Evolutionary conservation across 1,140 invertebrate species (phyloP).

Genomic region (Magallana angulata): DNA sequence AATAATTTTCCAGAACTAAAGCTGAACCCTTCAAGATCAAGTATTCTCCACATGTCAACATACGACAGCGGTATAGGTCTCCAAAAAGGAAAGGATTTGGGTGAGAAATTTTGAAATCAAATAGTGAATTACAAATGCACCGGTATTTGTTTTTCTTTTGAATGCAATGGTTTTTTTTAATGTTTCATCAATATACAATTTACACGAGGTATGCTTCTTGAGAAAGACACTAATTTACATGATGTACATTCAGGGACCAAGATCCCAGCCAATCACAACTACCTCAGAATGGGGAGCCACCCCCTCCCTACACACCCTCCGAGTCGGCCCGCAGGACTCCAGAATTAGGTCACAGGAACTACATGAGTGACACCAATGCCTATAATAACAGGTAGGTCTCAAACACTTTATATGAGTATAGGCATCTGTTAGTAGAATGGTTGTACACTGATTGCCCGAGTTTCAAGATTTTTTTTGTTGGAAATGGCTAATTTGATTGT

Average conservation of each 20-base stretch:
- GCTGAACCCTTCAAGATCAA: slow-evolving; percentile 72
- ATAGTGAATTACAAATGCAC: neutral
- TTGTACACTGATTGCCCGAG: no score
- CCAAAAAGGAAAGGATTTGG: slow-evolving; percentile 72
- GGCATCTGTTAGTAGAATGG: no score
- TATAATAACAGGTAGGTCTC: neutral
- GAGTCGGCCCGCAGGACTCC: neutral
- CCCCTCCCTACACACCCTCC: slow-evolving; percentile 11
- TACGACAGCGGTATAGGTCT: slow-evolving; percentile 70
- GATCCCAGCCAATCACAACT: slow-evolving; percentile 25
- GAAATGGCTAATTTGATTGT: no score
- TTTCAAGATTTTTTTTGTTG: no score
- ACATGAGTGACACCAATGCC: slow-evolving; percentile 25
- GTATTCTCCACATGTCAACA: slow-evolving; percentile 69
- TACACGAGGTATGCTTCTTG: neutral
- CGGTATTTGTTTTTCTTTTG: no score
- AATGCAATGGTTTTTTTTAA: no score
- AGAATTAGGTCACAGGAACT: neutral
- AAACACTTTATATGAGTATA: neutral
- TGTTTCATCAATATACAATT: no score
- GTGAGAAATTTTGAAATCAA: slow-evolving; percentile 57
- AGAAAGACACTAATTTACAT: neutral
- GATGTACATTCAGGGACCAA: neutral
- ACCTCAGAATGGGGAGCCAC: slow-evolving; percentile 11
- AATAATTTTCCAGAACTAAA: slow-evolving; percentile 70